Evolutionary conservation across 2,113 vertebrate species (phyloP), one percentile per base, ranked within the genome.

Genomic region (Choloepus hoffmanni): DNA sequence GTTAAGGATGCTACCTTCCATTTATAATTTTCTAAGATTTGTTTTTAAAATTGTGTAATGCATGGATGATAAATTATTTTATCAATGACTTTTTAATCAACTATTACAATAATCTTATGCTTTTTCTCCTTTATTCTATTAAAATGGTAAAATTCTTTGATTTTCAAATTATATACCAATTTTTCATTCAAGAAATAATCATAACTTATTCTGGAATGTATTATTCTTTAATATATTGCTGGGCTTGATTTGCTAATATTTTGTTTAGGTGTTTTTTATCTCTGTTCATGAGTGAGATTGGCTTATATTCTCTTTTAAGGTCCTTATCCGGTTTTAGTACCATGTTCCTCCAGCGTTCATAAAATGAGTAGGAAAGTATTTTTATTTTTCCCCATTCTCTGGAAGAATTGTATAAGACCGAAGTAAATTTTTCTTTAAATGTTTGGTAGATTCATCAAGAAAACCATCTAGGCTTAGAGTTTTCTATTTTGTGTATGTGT

Each of bases 21-120:
- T 58, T 78, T 65, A 87, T 70, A 82, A 48, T 55, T 85, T 96
- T 90, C 48, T 73, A 92, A 83, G 53, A 83, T 87, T 87, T 90
- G 85, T 77, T 77, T 81, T 63, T 5, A 45, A 84, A 87, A 77
- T 68, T 53, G 45, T 92, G 48, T 73, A 70, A 92, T 43, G 0
- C 55, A n/a, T 50, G 53, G 23, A 68, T 89, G 33, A 74, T 70
- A 72, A 28, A 33, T 36, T 60, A 58, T 85, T 74, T 60, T 86
- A 55, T 33, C 12, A 55, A 83, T 77, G 6, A 73, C 90, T 55
- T 67, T 92, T 65, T 67, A 24, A 73, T 68, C 40, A 88, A 74
- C 15, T 74, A 45, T 70, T 90, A 28, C 0, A 88, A 87, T 76
- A 86, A 77, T 43, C 14, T 48, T 67, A 79, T 28, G 50, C 7